Base-by-base conservation (phyloP, 1,140 invertebrate species). In the Penaeus japonicus region DNA sequence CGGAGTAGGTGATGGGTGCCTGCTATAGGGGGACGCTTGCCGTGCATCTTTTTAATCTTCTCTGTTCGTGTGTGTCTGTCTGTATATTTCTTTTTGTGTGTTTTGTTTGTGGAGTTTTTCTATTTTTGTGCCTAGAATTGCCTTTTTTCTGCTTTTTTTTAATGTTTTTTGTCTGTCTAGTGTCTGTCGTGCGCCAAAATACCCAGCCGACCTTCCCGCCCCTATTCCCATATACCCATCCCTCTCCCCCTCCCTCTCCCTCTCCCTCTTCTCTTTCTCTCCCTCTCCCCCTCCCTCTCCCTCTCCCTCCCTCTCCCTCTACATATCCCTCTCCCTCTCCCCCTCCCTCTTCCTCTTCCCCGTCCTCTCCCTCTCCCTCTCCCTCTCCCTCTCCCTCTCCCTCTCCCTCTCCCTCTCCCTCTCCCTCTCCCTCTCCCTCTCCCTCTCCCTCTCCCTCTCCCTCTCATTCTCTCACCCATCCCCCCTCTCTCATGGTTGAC, bases 321-420 rank as follows among this genome's bases (percentile, higher is more conserved):
- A 22, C 81, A 55, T 65, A 18, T 24, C 54, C 81, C 55, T 35
- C 24, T 12, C 59, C 81, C 81, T 59, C 20, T n/a, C 57, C 24
- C 80, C 17, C 55, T 30, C 53, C 59, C 55, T 65, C 54, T 27
- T 17, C 27, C 81, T 7, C 15, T n/a, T 5, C 10, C 81, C n/a
- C 20, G 24, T 30, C 15, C 12, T 15, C 53, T 15, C n/a, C 1
- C 53, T 3, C 80, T 35, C 54, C 59, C 80, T 65, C 82, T 35
- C 55, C 47, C 57, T 47, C 57, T 65, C 82, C 65, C 82, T 35
- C 82, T 47, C 82, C 65, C 81, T 83, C 81, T 83, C 81, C 55
- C 81, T 83, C 81, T 65, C 55, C 65, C 54, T 83, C 54, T 83
- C 80, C 35, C 80, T 65, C 80, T 83, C 81, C 65, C 81, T 83